A percentile compares a stretch with the other conserved stretches of the same genome.
phyloP scores from a whole-genome alignment of 2,888 invertebrate genomes.

The Hofmannophila pseudospretella region DNA sequence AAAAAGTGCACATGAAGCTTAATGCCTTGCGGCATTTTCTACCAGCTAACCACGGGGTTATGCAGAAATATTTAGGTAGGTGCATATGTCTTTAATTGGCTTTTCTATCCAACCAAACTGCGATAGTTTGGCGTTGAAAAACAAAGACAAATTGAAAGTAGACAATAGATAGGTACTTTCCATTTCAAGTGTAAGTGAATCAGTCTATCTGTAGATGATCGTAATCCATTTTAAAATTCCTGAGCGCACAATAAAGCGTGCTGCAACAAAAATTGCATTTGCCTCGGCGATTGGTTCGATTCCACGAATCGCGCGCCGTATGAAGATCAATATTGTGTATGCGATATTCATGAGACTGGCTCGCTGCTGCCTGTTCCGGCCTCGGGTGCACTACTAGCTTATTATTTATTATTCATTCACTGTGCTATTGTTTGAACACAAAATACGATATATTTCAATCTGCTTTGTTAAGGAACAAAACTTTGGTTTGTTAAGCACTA shows the following conservation, averaged over 20 bases:
- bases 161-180: too few species aligned
- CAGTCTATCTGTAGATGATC: too few species aligned
- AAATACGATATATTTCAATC: conserved; percentile 5
- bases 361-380: conserved; percentile 17
- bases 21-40: too few species aligned
- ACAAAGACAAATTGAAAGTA: too few species aligned
- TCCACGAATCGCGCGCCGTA: conserved; percentile 28
- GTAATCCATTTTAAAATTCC: conserved; percentile 1
- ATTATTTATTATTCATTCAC: conserved; percentile 15
- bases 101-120: too few species aligned
- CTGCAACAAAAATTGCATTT: conserved; percentile 18
- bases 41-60: too few species aligned
- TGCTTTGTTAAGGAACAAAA: neutral
- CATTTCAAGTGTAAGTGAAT: neutral
- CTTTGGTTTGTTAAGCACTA: neutral
- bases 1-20: too few species aligned
- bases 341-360: conserved; percentile 48
- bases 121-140: too few species aligned
- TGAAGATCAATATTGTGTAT: conserved; percentile 45
- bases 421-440: conserved; percentile 6
- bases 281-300: conserved; percentile 16
- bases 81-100: too few species aligned
- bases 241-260: conserved; percentile 10
- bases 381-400: conserved; percentile 22
- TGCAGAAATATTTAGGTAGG: too few species aligned